Evolutionary conservation across 1,140 invertebrate genomes (phyloP).

Genomic region (Psix sp.): DNA sequence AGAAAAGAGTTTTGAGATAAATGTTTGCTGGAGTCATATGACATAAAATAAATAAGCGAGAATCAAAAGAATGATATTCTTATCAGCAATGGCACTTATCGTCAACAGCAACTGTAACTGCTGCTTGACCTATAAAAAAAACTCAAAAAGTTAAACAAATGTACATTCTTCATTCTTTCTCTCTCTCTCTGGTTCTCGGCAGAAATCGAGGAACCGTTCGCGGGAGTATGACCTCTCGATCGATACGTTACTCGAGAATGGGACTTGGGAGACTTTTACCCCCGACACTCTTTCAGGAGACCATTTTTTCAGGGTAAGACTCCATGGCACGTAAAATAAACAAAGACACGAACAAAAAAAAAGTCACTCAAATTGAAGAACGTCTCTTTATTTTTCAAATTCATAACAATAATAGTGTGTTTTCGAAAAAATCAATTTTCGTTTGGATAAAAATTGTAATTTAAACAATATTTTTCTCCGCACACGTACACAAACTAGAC

Average conservation of each 20-base stretch:
- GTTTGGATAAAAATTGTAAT: too few species aligned
- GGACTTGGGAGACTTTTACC: slow-evolving; percentile 81
- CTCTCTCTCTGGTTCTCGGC: slow-evolving; percentile 71
- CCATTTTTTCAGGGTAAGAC: slow-evolving; percentile 78
- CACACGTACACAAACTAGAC: too few species aligned
- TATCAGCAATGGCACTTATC: slow-evolving; percentile 6
- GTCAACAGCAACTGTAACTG: slow-evolving; percentile 30
- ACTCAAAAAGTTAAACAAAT: slow-evolving; percentile 42
- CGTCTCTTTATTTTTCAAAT: too few species aligned
- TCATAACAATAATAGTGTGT: too few species aligned
- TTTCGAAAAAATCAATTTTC: too few species aligned
- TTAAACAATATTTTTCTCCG: too few species aligned
- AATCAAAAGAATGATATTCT: not conserved
- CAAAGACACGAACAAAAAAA: slow-evolving; percentile 24
- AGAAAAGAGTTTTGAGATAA: too few species aligned
- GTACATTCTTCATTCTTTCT: slow-evolving; percentile 65
- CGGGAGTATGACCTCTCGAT: slow-evolving; percentile 75
- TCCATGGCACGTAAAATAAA: slow-evolving; percentile 57
- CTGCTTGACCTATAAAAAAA: slow-evolving; percentile 28
- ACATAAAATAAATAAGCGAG: too few species aligned
- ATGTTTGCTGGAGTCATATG: too few species aligned
- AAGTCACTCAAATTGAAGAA: too few species aligned
- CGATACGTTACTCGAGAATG: slow-evolving; percentile 80
- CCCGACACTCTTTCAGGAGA: slow-evolving; percentile 78
- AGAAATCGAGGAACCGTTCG: slow-evolving; percentile 76